Evolutionary conservation across 1,140 invertebrate genomes (phyloP).

Genomic region (Eciton burchellii): DNA sequence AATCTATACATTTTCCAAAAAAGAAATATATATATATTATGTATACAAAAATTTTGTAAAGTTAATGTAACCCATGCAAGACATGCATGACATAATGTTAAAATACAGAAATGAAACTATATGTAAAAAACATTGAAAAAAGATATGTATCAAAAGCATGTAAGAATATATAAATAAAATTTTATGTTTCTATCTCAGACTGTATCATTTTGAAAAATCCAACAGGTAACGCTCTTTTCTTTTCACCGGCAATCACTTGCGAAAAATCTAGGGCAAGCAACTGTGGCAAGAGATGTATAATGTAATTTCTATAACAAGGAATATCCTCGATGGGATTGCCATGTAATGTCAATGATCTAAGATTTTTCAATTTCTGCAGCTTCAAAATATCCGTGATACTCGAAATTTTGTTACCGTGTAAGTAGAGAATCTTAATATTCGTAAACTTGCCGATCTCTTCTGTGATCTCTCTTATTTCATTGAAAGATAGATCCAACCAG

Average conservation of each 20-base stretch:
- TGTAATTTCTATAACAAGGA: conserved; percentile 82
- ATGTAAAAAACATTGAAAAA: conserved; percentile 64
- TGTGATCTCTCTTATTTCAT: conserved; percentile 83
- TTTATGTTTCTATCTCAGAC: conserved; percentile 68
- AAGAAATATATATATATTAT: not conserved
- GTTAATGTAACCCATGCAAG: conserved; percentile 29
- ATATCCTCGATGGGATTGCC: conserved; percentile 86
- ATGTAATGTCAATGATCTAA: conserved; percentile 85
- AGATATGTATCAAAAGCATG: conserved; percentile 61
- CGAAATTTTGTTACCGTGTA: conserved; percentile 86
- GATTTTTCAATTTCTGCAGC: conserved; percentile 80
- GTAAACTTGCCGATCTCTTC: conserved; percentile 80
- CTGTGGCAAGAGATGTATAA: conserved; percentile 85
- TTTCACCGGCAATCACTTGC: conserved; percentile 78
- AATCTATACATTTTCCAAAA: not conserved
- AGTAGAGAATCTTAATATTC: conserved; percentile 83
- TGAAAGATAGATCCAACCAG: conserved; percentile 87
- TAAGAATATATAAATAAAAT: conserved; percentile 65
- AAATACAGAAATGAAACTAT: conserved; percentile 52
- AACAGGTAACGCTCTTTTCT: conserved; percentile 74
- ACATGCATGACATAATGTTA: conserved; percentile 36
- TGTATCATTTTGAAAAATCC: conserved; percentile 76
- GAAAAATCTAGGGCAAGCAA: conserved; percentile 85
- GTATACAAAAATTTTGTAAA: conserved; percentile 10
- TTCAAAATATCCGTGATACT: conserved; percentile 82